A percentile compares a stretch with the other conserved stretches of the same genome.
phyloP scores from a whole-genome alignment of 2,888 invertebrate genomes.

The Ichneumon xanthorius region DNA sequence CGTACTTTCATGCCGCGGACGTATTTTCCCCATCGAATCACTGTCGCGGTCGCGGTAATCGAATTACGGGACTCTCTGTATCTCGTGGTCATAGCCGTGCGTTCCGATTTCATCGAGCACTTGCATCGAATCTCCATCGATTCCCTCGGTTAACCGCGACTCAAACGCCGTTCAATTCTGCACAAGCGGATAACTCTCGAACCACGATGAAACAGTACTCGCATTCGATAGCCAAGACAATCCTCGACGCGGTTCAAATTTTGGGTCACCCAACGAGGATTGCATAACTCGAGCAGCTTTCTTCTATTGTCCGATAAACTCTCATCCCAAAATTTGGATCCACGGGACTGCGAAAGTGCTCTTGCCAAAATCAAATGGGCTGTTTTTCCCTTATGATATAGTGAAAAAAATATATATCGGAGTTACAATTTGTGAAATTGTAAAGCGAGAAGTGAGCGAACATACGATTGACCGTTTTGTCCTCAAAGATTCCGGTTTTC shows the following conservation, averaged over 20 bases:
- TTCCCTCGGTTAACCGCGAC: slow-evolving; percentile 52
- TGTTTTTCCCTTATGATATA: no score
- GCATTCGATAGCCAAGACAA: background rate
- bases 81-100: background rate
- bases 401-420: no score
- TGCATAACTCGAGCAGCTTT: no score
- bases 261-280: background rate
- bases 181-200: slow-evolving; percentile 32
- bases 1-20: slow-evolving; percentile 51
- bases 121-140: slow-evolving; percentile 22
- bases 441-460: no score
- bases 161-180: slow-evolving; percentile 61
- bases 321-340: background rate
- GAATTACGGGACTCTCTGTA: slow-evolving; percentile 54
- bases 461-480: no score
- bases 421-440: no score
- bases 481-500: no score
- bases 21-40: slow-evolving; percentile 62
- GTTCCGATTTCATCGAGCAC: slow-evolving; percentile 21
- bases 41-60: slow-evolving; percentile 61
- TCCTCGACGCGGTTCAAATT: background rate
- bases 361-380: no score
- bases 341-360: background rate
- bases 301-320: background rate
- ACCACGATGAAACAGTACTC: background rate